These are phyloP conservation scores for Zele albiditarsus DNA, from an alignment of 2,888 invertebrate species.

Conservation along the genomic window DNA sequence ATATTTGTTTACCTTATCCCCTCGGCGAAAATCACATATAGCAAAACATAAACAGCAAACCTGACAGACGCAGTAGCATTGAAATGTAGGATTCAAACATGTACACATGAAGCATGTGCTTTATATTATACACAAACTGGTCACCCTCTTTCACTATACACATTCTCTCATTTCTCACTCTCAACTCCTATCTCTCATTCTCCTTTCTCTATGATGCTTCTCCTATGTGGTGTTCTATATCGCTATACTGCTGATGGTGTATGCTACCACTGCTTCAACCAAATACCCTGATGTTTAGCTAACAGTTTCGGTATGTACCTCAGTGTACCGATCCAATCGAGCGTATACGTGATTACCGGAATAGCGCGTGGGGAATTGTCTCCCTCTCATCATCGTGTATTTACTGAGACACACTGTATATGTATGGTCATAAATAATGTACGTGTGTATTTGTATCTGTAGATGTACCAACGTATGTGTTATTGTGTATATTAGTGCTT, in stretches of 20 bases:
- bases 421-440: constrained; percentile 14
- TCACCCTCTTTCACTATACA: background rate
- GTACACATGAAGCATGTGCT: background rate
- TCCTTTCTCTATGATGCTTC: constrained; percentile 1
- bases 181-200: background rate
- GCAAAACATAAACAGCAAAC: background rate
- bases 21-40: background rate
- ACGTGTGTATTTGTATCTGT: background rate
- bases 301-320: constrained; percentile 38
- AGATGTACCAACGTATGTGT: background rate
- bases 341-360: constrained; percentile 34
- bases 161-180: background rate
- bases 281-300: constrained; percentile 36
- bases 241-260: constrained; percentile 31
- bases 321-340: constrained; percentile 40
- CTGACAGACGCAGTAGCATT: constrained; percentile 1
- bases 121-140: background rate
- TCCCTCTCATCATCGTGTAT: constrained; percentile 16
- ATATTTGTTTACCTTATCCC: background rate
- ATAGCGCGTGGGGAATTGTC: constrained; percentile 3
- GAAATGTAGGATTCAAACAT: constrained; percentile 22
- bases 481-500: constrained; percentile 3
- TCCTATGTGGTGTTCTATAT: background rate
- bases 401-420: constrained; percentile 21
- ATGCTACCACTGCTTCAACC: constrained; percentile 20